phyloP scores from a whole-genome alignment of 2,113 vertebrate genomes.

The Poicephalus gulielmi region DNA sequence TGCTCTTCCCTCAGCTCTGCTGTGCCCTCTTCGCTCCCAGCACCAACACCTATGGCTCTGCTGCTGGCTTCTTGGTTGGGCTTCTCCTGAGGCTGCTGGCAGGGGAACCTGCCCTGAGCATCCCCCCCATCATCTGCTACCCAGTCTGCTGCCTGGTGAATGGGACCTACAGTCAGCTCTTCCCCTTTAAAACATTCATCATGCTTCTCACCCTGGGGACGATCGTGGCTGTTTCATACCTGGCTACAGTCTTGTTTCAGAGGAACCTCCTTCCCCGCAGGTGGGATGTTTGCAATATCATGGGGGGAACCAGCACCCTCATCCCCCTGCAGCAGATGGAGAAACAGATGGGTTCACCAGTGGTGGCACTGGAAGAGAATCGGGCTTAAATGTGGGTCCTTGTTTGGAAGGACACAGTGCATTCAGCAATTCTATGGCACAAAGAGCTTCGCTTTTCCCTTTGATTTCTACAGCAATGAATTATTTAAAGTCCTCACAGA shows the following conservation, averaged over 20 bases:
- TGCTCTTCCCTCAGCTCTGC: conserved; percentile 84
- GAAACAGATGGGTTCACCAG: not conserved
- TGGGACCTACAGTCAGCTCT: conserved; percentile 66
- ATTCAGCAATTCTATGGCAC: not conserved
- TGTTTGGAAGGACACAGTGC: fast-evolving
- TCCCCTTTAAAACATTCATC: conserved; percentile 78
- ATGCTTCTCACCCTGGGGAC: conserved; percentile 65
- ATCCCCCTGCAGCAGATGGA: not conserved
- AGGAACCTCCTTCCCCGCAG: conserved; percentile 63
- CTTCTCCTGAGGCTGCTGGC: conserved; percentile 76
- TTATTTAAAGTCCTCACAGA: not conserved
- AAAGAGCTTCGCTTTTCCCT: not conserved
- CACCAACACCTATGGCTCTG: conserved; percentile 78
- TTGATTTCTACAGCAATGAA: not conserved
- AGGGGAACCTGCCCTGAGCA: conserved; percentile 75
- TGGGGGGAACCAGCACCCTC: not conserved
- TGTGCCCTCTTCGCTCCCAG: conserved; percentile 77
- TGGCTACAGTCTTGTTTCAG: conserved; percentile 66
- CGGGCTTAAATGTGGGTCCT: not conserved
- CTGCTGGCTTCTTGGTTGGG: conserved; percentile 70
- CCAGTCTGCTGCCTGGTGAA: conserved; percentile 69
- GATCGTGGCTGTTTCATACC: conserved; percentile 65
- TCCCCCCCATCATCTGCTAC: conserved; percentile 68
- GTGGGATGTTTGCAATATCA: conserved; percentile 73
- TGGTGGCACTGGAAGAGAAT: not conserved